Evolutionary conservation across 2,113 vertebrate genomes (phyloP).

Genomic region (Seriola aureovittata): DNA sequence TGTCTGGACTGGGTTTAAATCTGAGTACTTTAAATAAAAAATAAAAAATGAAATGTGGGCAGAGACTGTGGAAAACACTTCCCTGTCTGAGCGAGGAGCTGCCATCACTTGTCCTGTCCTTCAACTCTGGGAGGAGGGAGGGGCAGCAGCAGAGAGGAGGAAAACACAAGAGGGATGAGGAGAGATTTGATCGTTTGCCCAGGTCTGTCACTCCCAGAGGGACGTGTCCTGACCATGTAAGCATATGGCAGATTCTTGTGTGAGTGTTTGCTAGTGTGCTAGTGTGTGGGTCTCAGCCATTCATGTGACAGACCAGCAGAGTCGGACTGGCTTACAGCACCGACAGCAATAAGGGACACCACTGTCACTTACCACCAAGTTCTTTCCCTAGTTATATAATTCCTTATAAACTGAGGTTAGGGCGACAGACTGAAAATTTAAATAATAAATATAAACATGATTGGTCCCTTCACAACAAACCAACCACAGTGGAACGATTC

Average conservation of each 20-base stretch:
- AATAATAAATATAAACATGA: background rate
- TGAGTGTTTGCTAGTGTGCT: conserved; percentile 15
- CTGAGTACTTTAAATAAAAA: background rate
- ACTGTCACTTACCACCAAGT: conserved; percentile 30
- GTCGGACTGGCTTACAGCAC: conserved; percentile 53
- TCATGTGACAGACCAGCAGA: conserved; percentile 46
- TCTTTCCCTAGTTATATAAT: conserved; percentile 11
- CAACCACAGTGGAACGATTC: background rate
- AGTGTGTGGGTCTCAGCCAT: conserved; percentile 32
- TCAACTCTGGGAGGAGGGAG: conserved; percentile 50
- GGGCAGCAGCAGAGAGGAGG: background rate
- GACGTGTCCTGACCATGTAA: conserved; percentile 55
- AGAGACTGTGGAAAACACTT: background rate
- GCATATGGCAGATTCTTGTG: conserved; percentile 70
- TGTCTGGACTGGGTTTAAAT: background rate
- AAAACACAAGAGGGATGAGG: conserved; percentile 59
- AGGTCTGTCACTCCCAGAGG: conserved; percentile 65
- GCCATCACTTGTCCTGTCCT: conserved; percentile 61
- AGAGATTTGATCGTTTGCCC: conserved; percentile 71
- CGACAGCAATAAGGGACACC: conserved; percentile 14
- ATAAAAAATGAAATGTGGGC: background rate
- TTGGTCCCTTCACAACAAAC: background rate
- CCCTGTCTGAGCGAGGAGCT: background rate
- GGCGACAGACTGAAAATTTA: background rate
- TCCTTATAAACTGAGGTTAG: conserved; percentile 2